Percentiles rank a stretch among this genome's conserved stretches.
phyloP scores from a whole-genome alignment of 2,113 vertebrate genomes.

The Lophius piscatorius region DNA sequence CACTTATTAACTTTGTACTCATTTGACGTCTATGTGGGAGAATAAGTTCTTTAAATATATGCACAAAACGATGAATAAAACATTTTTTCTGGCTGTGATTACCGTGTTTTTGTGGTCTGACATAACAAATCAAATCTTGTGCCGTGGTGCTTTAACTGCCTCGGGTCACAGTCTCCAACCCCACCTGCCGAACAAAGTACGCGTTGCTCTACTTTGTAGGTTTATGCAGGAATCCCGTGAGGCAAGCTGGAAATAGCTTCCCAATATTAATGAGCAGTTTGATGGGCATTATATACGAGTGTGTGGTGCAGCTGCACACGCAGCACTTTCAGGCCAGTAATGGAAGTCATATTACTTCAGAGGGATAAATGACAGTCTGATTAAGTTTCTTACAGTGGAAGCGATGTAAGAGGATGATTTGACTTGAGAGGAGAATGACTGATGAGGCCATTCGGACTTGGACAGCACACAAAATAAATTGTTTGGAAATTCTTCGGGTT shows the following conservation, averaged over 20 bases:
- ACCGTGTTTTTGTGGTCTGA: background rate
- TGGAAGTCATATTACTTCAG: conserved; percentile 47
- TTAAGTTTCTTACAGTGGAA: conserved; percentile 47
- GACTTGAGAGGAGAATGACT: conserved; percentile 42
- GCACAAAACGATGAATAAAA: too few relatives aligned
- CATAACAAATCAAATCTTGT: conserved; percentile 2
- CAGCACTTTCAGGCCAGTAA: conserved; percentile 60
- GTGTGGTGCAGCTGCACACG: conserved; percentile 51
- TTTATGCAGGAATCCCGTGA: background rate
- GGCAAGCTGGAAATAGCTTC: conserved; percentile 40
- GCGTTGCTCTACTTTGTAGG: conserved; percentile 3
- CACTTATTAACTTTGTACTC: too few relatives aligned
- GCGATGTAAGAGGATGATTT: conserved; percentile 47
- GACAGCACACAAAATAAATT: conserved; percentile 52
- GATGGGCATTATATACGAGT: conserved; percentile 57
- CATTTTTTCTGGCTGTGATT: too few relatives aligned
- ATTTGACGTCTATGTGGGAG: too few relatives aligned
- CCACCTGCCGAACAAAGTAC: conserved; percentile 26
- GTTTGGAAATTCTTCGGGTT: conserved; percentile 58
- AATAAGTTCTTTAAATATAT: too few relatives aligned
- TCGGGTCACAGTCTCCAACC: too few relatives aligned
- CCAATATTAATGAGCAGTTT: conserved; percentile 64
- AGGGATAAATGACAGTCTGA: conserved; percentile 55
- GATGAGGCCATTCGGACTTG: conserved; percentile 53
- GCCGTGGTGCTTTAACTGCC: background rate